phyloP scores from a whole-genome alignment of 2,888 invertebrate genomes.

The Tetramorium bicarinatum region DNA sequence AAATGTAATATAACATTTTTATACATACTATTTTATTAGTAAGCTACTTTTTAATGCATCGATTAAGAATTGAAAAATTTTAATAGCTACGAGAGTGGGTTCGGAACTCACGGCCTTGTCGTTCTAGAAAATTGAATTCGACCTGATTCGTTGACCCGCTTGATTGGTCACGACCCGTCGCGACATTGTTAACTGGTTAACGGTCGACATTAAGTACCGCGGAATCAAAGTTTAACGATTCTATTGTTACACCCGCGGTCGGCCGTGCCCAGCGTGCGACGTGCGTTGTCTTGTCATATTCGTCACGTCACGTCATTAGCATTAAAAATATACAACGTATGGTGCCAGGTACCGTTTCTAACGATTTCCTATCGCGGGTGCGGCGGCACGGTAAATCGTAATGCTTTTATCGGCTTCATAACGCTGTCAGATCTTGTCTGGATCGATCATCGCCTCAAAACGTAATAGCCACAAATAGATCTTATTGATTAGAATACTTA shows the following conservation, averaged over 20 bases:
- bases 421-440: constrained; percentile 10
- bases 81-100: constrained; percentile 15
- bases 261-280: constrained; percentile 14
- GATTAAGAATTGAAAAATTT: constrained; percentile 18
- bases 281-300: constrained; percentile 30
- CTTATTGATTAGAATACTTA: neutral
- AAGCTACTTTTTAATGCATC: neutral
- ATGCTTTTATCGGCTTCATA: constrained; percentile 15
- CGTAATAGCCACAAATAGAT: constrained; percentile 21
- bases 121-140: constrained; percentile 69
- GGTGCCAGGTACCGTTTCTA: constrained; percentile 43
- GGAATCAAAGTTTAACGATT: constrained; percentile 72
- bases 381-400: neutral
- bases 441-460: constrained; percentile 24
- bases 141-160: constrained; percentile 70
- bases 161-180: constrained; percentile 66
- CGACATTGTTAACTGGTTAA: constrained; percentile 70
- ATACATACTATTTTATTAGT: neutral
- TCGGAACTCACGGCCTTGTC: neutral
- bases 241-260: constrained; percentile 59
- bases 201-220: constrained; percentile 66
- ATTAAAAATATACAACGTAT: constrained; percentile 34
- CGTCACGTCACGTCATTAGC: constrained; percentile 46
- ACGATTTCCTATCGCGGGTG: constrained; percentile 34
- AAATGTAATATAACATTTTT: neutral